These are phyloP conservation scores for Sebastes vulpes DNA, from an alignment of 2,797 vertebrate species.

Conservation along the genomic window DNA sequence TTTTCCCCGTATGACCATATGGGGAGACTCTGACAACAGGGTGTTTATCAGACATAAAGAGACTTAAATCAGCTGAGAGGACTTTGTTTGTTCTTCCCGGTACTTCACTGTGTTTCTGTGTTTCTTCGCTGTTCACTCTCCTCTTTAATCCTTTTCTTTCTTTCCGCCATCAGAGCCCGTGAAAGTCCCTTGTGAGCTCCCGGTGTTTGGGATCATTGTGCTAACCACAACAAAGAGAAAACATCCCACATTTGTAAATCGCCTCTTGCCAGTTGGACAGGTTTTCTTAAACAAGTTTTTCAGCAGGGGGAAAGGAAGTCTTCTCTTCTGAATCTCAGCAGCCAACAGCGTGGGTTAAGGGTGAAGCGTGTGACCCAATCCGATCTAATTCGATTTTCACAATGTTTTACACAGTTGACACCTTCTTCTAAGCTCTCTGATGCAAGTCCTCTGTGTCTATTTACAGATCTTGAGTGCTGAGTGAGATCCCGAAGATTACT, in stretches of 20 bases:
- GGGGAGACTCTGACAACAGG: slow-evolving; percentile 54
- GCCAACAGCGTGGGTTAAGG: slow-evolving; percentile 16
- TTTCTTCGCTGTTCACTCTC: slow-evolving; percentile 51
- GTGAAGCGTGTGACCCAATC: slow-evolving; percentile 38
- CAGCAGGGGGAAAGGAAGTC: slow-evolving; percentile 45
- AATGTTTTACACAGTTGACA: slow-evolving; percentile 31
- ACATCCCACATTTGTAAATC: slow-evolving; percentile 71
- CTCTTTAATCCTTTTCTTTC: slow-evolving; percentile 68
- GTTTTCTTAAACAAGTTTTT: slow-evolving; percentile 60
- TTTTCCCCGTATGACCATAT: slow-evolving; percentile 13
- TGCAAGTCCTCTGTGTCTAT: slow-evolving; percentile 23
- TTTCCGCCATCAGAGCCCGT: slow-evolving; percentile 45
- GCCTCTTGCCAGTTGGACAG: slow-evolving; percentile 71
- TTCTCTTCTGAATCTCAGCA: slow-evolving; percentile 22
- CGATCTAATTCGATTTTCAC: slow-evolving; percentile 37
- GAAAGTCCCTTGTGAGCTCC: slow-evolving; percentile 57
- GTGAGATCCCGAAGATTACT: slow-evolving; percentile 40
- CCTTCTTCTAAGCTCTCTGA: slow-evolving; percentile 3
- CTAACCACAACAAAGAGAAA: slow-evolving; percentile 75
- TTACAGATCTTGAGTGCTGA: slow-evolving; percentile 12
- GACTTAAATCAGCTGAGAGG: slow-evolving; percentile 67
- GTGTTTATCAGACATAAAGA: slow-evolving; percentile 64
- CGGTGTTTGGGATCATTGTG: slow-evolving; percentile 52
- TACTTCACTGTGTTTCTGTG: slow-evolving; percentile 56
- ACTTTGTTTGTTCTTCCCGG: slow-evolving; percentile 52